Evolutionary conservation across 2,888 invertebrate genomes (phyloP).

Genomic region (Hemaris fuciformis): DNA sequence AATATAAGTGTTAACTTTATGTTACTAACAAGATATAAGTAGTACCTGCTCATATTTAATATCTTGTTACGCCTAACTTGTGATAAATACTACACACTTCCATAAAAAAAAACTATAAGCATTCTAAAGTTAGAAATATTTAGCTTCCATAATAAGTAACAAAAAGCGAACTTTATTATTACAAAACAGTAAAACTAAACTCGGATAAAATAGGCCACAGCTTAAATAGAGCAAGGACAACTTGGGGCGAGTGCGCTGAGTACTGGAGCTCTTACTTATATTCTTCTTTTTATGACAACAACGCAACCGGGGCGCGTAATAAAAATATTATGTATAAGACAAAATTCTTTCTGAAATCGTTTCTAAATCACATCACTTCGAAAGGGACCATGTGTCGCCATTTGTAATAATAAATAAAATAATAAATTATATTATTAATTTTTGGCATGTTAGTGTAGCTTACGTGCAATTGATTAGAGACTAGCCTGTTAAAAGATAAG

Average conservation of each 20-base stretch:
- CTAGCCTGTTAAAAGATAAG: slow-evolving; percentile 27
- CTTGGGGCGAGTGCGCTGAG: not conserved
- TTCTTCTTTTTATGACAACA: slow-evolving; percentile 6
- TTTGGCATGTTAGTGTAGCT: too few relatives aligned
- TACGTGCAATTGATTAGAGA: too few relatives aligned
- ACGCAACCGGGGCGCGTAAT: not conserved
- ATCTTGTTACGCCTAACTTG: too few relatives aligned
- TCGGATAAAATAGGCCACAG: not conserved
- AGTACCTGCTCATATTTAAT: too few relatives aligned
- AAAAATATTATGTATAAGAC: not conserved
- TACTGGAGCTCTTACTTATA: not conserved
- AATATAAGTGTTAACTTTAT: too few relatives aligned
- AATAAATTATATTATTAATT: too few relatives aligned
- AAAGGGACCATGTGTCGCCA: slow-evolving; percentile 35
- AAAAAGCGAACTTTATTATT: not conserved
- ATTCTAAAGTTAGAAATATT: too few relatives aligned
- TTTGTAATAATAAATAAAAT: too few relatives aligned
- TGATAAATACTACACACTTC: too few relatives aligned
- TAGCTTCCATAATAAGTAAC: not conserved
- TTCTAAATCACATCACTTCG: not conserved
- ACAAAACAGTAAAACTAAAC: not conserved
- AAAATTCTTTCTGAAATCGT: not conserved
- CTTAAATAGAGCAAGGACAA: slow-evolving; percentile 3
- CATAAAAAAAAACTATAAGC: too few relatives aligned
- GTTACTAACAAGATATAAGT: too few relatives aligned